These are phyloP conservation scores for Drosophila eohydei DNA, from an alignment of 2,888 invertebrate species.

Conservation along the genomic window DNA sequence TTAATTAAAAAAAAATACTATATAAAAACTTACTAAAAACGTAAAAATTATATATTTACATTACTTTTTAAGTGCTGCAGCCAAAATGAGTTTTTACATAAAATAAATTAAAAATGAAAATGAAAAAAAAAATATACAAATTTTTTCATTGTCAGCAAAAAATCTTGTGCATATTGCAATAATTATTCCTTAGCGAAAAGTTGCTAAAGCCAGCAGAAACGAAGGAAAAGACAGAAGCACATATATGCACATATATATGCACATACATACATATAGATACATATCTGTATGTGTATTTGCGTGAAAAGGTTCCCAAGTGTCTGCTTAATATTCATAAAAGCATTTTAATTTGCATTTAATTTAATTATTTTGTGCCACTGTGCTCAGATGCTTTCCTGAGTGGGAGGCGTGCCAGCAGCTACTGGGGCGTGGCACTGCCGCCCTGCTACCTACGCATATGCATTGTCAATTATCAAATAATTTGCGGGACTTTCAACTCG, in stretches of 20 bases:
- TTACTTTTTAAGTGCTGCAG: constrained; percentile 24
- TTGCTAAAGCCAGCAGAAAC: background rate
- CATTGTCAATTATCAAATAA: constrained; percentile 62
- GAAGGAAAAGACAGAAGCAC: background rate
- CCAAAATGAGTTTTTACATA: constrained; percentile 30
- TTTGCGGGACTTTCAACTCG: constrained; percentile 45
- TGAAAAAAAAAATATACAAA: background rate
- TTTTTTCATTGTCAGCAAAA: constrained; percentile 25
- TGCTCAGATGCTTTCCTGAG: background rate
- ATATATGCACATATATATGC: background rate
- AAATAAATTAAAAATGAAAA: constrained; percentile 6
- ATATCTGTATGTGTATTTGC: background rate
- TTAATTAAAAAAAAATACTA: background rate
- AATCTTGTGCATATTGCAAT: constrained; percentile 46
- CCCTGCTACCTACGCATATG: background rate
- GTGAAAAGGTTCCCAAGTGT: constrained; percentile 39
- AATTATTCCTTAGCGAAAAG: constrained; percentile 41
- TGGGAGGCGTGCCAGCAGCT: constrained; percentile 7
- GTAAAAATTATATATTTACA: constrained; percentile 7
- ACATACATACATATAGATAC: background rate
- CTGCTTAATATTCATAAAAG: constrained; percentile 77
- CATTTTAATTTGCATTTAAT: constrained; percentile 81
- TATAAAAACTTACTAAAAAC: background rate
- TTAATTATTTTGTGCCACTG: constrained; percentile 63
- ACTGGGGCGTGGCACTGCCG: constrained; percentile 24